A percentile compares a stretch with the other conserved stretches of the same genome.
phyloP scores from a whole-genome alignment of 2,797 vertebrate genomes.

The Sebastes oblongus region DNA sequence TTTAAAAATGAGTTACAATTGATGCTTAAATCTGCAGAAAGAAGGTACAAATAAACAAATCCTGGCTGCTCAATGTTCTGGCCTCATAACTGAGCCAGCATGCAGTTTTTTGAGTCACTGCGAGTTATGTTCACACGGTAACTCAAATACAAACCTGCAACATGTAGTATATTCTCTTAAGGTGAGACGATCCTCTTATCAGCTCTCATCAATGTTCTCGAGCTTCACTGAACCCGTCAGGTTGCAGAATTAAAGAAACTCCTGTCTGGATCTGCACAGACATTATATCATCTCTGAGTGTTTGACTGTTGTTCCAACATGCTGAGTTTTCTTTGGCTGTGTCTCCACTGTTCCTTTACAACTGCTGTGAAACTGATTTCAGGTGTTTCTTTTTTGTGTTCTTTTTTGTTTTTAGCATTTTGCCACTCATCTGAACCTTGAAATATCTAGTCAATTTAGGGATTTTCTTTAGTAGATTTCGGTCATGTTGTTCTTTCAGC shows the following conservation, averaged over 20 bases:
- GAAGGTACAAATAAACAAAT: not conserved
- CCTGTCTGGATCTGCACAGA: conserved; percentile 25
- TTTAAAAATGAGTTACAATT: not conserved
- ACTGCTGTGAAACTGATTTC: not conserved
- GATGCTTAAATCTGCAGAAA: not conserved
- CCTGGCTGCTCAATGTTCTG: not conserved
- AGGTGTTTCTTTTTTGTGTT: not conserved
- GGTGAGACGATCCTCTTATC: not conserved
- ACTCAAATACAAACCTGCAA: too few relatives aligned
- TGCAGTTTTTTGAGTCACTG: too few relatives aligned
- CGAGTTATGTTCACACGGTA: too few relatives aligned
- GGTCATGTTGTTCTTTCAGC: too few relatives aligned
- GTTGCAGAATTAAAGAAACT: conserved; percentile 10
- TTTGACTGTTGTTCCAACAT: conserved; percentile 37
- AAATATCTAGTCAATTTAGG: too few relatives aligned
- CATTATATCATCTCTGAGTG: conserved; percentile 28
- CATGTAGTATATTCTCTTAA: not conserved
- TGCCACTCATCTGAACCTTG: too few relatives aligned
- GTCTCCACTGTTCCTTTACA: not conserved
- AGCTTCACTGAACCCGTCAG: not conserved
- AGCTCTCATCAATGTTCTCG: not conserved
- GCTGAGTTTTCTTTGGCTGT: not conserved
- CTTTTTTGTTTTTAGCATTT: not conserved
- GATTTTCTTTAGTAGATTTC: too few relatives aligned
- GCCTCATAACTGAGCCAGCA: not conserved